phyloP scores from a whole-genome alignment of 2,797 vertebrate species.

The Myotis findleyi region DNA sequence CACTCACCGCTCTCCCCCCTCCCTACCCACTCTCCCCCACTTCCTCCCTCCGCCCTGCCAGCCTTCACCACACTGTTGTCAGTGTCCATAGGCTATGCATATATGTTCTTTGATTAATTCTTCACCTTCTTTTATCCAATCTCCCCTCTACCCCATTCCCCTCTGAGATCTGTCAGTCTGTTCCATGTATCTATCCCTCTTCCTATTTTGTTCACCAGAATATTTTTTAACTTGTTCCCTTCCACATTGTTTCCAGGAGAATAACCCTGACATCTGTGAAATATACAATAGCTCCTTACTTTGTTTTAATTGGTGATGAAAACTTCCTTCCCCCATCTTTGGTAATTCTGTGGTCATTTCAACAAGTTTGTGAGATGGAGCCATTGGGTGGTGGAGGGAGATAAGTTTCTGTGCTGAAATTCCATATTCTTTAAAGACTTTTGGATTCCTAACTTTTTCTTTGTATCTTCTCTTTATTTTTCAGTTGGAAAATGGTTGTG shows the following conservation, averaged over 20 bases:
- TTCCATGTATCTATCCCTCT: neutral
- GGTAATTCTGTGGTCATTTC: neutral
- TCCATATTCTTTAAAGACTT: neutral
- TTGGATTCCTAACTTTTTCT: conserved; percentile 17
- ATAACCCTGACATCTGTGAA: neutral
- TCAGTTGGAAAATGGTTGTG: conserved; percentile 82
- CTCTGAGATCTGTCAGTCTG: neutral
- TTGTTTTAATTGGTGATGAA: neutral
- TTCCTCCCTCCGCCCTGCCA: no score
- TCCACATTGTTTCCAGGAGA: neutral
- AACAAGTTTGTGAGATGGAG: neutral
- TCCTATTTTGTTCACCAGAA: neutral
- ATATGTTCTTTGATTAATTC: neutral
- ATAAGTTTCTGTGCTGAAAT: neutral
- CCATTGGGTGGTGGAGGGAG: neutral
- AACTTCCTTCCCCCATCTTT: neutral
- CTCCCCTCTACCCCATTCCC: neutral
- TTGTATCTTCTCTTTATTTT: conserved; percentile 47
- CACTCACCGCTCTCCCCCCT: neutral
- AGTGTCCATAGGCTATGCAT: neutral
- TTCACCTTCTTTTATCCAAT: neutral
- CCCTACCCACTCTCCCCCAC: no score
- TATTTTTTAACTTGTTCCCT: neutral
- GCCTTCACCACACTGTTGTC: neutral
- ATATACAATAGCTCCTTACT: neutral